Percentiles rank a stretch among this genome's conserved stretches.
phyloP scores from a whole-genome alignment of 2,797 vertebrate genomes.

The Adrianichthys oophorus region DNA sequence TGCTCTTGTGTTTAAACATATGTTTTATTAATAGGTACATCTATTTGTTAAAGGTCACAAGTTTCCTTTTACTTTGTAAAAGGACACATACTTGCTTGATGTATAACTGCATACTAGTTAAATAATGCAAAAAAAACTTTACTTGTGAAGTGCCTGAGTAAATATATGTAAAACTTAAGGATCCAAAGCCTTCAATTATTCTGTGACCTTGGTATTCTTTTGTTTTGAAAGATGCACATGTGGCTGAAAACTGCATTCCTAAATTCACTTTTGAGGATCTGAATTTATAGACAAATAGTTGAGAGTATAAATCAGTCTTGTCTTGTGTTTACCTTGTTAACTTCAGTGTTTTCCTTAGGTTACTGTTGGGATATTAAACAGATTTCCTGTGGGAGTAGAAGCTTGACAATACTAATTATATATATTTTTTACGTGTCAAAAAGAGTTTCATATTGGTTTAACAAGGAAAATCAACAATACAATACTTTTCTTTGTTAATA shows the following conservation, averaged over 20 bases:
- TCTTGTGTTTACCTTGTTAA: background rate
- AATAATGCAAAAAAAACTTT: conserved; percentile 57
- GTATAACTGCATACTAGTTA: conserved; percentile 18
- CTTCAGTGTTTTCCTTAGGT: background rate
- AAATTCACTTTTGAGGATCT: conserved; percentile 15
- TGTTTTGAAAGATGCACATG: conserved; percentile 6
- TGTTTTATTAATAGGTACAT: background rate
- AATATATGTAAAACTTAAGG: conserved; percentile 7
- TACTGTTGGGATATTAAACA: background rate
- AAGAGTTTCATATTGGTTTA: too few relatives aligned
- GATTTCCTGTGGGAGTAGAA: background rate
- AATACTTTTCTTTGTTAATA: too few relatives aligned
- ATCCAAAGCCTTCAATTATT: conserved; percentile 7
- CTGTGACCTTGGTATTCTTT: conserved; percentile 2
- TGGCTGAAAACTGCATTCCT: conserved; percentile 1
- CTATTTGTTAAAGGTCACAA: conserved; percentile 10
- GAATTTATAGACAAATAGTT: conserved; percentile 4
- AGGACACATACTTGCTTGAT: conserved; percentile 23
- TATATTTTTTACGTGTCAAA: too few relatives aligned
- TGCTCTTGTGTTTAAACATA: too few relatives aligned
- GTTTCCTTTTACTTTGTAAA: conserved; percentile 23
- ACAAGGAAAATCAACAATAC: too few relatives aligned
- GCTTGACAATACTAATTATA: too few relatives aligned
- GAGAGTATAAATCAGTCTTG: background rate
- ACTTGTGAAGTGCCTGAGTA: conserved; percentile 31